A percentile compares a stretch with the other conserved stretches of the same genome.
These are phyloP conservation scores for Plagodis dolabraria DNA, from an alignment of 2,888 invertebrate species.

Conservation along the genomic window DNA sequence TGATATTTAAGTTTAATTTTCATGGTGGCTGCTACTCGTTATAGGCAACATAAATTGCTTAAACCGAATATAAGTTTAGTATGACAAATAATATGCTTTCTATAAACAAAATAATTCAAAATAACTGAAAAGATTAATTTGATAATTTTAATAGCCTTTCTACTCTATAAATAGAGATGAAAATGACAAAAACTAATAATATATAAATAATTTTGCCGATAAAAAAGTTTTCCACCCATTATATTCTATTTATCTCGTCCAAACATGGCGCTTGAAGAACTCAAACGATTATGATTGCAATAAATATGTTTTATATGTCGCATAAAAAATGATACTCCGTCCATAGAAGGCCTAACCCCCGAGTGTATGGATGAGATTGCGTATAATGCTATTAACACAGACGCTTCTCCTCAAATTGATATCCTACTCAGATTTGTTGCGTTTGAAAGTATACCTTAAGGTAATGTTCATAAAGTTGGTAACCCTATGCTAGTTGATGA, in stretches of 20 bases:
- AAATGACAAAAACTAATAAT: constrained; percentile 38
- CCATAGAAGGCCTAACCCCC: constrained; percentile 78
- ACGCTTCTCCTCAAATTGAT: constrained; percentile 85
- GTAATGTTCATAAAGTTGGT: constrained; percentile 41
- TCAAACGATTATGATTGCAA: constrained; percentile 81
- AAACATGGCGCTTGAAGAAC: constrained; percentile 75
- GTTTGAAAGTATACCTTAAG: constrained; percentile 54
- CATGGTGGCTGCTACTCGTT: neutral
- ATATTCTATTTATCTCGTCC: constrained; percentile 72
- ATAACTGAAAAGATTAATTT: neutral
- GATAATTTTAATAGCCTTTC: neutral
- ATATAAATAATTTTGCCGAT: constrained; percentile 49
- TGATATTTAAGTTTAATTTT: too few species aligned
- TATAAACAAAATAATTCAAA: neutral
- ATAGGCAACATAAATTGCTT: neutral
- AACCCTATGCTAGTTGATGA: constrained; percentile 36
- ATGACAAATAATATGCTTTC: neutral
- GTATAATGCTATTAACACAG: constrained; percentile 85
- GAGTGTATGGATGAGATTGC: constrained; percentile 85
- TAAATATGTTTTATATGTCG: constrained; percentile 85
- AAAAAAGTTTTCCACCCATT: constrained; percentile 56
- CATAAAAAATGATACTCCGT: constrained; percentile 82
- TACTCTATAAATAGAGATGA: constrained; percentile 29
- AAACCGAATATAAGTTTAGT: neutral
- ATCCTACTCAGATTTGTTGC: constrained; percentile 60